A percentile compares a stretch with the other conserved stretches of the same genome.
Evolutionary conservation across 2,888 invertebrate genomes (phyloP).

Genomic region (Dynastes tityus): DNA sequence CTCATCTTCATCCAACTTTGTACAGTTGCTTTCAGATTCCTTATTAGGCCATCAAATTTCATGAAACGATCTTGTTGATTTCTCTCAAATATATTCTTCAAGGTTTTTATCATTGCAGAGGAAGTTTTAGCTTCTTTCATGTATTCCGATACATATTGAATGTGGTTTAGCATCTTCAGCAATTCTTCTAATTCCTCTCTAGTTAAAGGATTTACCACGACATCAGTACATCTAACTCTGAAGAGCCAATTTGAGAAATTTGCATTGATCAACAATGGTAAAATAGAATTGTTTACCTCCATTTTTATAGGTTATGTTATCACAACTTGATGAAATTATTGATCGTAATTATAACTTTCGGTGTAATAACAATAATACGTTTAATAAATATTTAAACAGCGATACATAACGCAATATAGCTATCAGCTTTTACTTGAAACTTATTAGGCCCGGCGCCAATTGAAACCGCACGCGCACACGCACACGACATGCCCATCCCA

Average conservation of each 20-base stretch:
- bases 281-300: constrained; percentile 7
- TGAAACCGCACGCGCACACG: too few species aligned
- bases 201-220: constrained; percentile 9
- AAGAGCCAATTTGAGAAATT: constrained; percentile 19
- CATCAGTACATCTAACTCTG: constrained; percentile 17
- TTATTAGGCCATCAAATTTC: constrained; percentile 57
- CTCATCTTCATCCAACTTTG: constrained; percentile 58
- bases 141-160: constrained; percentile 14
- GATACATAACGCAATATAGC: too few species aligned
- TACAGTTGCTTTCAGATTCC: constrained; percentile 56
- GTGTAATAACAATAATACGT: too few species aligned
- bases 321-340: background rate
- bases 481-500: too few species aligned
- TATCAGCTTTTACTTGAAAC: too few species aligned
- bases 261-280: background rate
- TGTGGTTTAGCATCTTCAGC: constrained; percentile 8
- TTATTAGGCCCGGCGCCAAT: too few species aligned
- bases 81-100: constrained; percentile 25
- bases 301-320: constrained; percentile 13
- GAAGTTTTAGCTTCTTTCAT: constrained; percentile 12
- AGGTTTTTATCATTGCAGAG: background rate
- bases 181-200: background rate
- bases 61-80: constrained; percentile 54
- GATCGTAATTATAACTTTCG: too few species aligned
- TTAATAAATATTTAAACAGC: too few species aligned